phyloP scores from a whole-genome alignment of 2,797 vertebrate genomes.

The Lacerta viridis region DNA sequence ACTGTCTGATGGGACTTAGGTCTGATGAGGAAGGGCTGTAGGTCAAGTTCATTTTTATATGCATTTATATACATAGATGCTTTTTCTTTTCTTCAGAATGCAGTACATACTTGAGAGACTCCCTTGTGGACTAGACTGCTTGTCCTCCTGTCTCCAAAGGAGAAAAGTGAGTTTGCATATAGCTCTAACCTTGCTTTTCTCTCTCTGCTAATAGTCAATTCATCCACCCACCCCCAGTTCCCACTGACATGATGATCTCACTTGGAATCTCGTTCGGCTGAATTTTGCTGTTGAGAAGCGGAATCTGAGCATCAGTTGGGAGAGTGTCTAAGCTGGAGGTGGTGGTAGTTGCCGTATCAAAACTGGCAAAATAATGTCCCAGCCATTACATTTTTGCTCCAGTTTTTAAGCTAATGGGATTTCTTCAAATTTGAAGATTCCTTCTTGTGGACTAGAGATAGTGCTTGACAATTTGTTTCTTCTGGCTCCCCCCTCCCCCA shows the following conservation, averaged over 20 bases:
- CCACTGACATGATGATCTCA: slow-evolving; percentile 68
- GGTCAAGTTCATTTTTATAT: too few relatives aligned
- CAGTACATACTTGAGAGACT: too few relatives aligned
- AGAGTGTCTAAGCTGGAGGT: neutral
- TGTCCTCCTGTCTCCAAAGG: neutral
- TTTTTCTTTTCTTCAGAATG: neutral
- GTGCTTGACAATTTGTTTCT: neutral
- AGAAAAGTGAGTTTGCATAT: neutral
- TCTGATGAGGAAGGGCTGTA: neutral
- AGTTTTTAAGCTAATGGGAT: neutral
- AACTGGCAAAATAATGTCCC: neutral
- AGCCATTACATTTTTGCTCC: neutral
- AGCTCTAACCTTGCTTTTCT: too few relatives aligned
- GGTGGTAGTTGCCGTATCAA: too few relatives aligned
- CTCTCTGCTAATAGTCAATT: neutral
- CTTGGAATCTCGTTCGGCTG: slow-evolving; percentile 83
- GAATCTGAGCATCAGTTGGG: slow-evolving; percentile 44
- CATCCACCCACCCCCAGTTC: neutral
- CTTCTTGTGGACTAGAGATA: neutral
- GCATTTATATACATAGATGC: neutral
- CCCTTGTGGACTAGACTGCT: neutral
- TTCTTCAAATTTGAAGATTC: neutral
- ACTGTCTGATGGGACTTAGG: slow-evolving; percentile 82
- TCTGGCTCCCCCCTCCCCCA: neutral
- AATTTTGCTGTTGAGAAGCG: slow-evolving; percentile 76